These are phyloP conservation scores for Neosilurus hyrtlii DNA, from an alignment of 2,797 vertebrate genomes.

Conservation along the genomic window DNA sequence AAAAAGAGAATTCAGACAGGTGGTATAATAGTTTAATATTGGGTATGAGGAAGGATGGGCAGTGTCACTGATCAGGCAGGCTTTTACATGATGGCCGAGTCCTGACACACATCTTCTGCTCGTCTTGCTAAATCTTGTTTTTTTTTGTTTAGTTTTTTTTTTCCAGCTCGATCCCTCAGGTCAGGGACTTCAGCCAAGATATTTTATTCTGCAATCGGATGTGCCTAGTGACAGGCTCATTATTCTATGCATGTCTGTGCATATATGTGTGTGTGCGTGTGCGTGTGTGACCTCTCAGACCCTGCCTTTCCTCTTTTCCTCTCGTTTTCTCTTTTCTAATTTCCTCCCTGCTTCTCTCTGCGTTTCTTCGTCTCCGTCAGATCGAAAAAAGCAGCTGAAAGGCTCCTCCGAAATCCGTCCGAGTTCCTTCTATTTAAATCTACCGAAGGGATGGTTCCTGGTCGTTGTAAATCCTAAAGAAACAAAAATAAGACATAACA, in stretches of 20 bases:
- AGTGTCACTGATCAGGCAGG: slow-evolving; percentile 49
- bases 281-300: neutral
- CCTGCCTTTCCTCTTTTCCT: neutral
- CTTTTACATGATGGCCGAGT: slow-evolving; percentile 19
- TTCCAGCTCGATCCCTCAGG: slow-evolving; percentile 31
- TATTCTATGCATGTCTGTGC: slow-evolving; percentile 25
- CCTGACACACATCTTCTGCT: slow-evolving; percentile 44
- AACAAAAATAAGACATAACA: neutral
- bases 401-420: neutral
- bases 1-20: neutral
- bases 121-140: slow-evolving; percentile 29
- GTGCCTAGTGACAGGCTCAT: slow-evolving; percentile 45
- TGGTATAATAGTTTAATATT: neutral
- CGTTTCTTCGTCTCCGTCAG: neutral
- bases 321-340: neutral
- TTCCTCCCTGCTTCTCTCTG: neutral
- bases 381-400: neutral
- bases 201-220: slow-evolving; percentile 32
- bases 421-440: neutral
- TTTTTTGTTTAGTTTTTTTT: neutral
- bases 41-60: neutral
- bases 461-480: neutral
- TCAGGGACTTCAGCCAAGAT: slow-evolving; percentile 33
- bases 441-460: neutral
- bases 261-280: neutral